Conservation (phyloP, 2,113 vertebrate genomes). For the Fukomys damarensis region DNA sequence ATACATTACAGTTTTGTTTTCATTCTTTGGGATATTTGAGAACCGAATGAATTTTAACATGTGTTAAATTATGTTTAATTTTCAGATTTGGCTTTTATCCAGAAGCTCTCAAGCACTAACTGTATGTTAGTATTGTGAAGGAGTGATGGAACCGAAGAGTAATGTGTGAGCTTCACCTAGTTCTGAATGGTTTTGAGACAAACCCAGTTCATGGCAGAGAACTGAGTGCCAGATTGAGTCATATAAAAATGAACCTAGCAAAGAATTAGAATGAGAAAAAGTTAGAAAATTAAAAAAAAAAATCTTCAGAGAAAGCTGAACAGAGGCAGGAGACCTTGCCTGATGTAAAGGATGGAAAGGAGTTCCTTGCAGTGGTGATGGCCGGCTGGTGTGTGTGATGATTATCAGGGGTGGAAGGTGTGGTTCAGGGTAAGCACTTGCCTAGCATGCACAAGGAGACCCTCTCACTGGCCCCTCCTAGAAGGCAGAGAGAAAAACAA, state of each 20-base stretch:
- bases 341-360: not conserved
- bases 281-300: not conserved
- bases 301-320: not conserved
- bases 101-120: not conserved
- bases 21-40: not conserved
- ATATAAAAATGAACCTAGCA: not conserved
- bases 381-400: not conserved
- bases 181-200: conserved; percentile 31
- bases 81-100: conserved; percentile 33
- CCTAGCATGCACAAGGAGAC: not conserved
- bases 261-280: conserved; percentile 31
- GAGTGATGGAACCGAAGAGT: not conserved
- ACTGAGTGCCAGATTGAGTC: conserved; percentile 4
- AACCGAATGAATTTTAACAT: not conserved
- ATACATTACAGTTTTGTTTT: not conserved
- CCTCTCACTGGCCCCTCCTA: not conserved
- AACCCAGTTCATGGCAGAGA: not conserved
- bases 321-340: not conserved
- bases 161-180: not conserved
- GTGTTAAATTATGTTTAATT: conserved; percentile 25
- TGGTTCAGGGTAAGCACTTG: not conserved
- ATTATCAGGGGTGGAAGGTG: too few relatives aligned
- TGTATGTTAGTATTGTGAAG: not conserved
- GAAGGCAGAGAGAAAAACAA: not conserved
- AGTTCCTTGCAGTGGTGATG: not conserved